These are phyloP conservation scores for Proteles cristata DNA, from an alignment of 2,113 vertebrate species.

Conservation along the genomic window DNA sequence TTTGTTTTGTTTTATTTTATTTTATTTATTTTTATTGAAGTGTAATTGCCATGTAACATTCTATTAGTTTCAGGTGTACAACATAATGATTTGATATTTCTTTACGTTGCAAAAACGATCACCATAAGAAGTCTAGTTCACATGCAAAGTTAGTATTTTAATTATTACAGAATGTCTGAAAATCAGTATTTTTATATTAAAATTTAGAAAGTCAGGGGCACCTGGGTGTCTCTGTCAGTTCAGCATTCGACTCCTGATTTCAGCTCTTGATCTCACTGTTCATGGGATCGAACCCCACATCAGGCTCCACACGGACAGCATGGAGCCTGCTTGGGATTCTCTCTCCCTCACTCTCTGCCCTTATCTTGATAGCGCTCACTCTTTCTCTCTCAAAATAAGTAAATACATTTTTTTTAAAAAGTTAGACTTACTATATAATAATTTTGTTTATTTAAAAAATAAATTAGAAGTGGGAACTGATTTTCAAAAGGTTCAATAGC, in stretches of 20 bases:
- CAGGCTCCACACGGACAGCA: no score
- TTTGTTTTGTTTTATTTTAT: background rate
- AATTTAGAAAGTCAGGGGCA: background rate
- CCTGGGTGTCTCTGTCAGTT: no score
- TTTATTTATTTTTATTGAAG: background rate
- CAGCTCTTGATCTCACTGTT: no score
- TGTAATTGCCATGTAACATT: background rate
- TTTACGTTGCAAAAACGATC: background rate
- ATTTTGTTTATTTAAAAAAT: background rate
- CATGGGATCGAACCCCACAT: no score
- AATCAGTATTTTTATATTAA: conserved; percentile 21
- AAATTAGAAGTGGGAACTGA: background rate
- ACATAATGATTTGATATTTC: background rate
- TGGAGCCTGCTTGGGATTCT: no score
- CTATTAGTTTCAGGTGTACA: background rate
- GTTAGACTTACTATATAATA: background rate
- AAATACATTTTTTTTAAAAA: background rate
- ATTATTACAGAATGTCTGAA: background rate
- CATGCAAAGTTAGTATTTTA: background rate
- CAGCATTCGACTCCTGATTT: no score
- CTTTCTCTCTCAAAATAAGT: no score
- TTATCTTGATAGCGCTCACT: no score
- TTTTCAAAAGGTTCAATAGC: background rate
- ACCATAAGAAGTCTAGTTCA: background rate
- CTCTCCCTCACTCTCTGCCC: no score